These are phyloP conservation scores for Pollenia griseotomentosa DNA, from an alignment of 2,888 invertebrate species.

Conservation along the genomic window DNA sequence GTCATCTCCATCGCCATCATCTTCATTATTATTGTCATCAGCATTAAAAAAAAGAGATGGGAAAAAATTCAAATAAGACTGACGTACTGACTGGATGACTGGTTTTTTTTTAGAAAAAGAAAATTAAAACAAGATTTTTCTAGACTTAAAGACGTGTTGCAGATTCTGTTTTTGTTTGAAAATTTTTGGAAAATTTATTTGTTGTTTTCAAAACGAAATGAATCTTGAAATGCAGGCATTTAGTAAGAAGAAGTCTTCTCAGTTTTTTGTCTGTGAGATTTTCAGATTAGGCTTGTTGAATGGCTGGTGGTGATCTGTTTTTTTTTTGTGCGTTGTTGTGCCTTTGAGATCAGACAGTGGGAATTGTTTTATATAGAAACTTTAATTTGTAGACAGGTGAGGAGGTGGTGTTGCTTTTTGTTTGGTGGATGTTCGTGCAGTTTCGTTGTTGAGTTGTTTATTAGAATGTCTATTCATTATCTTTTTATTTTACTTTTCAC, in stretches of 20 bases:
- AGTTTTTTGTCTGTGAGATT: conserved; percentile 27
- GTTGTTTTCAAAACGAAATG: conserved; percentile 3
- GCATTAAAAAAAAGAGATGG: background rate
- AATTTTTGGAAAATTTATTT: conserved; percentile 44
- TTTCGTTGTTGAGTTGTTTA: conserved; percentile 26
- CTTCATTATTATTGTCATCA: no score
- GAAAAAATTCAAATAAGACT: conserved; percentile 18
- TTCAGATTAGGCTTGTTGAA: background rate
- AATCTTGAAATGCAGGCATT: conserved; percentile 21
- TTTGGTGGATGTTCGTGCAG: conserved; percentile 22
- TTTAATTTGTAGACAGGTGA: conserved; percentile 37
- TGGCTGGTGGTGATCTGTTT: background rate
- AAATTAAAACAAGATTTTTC: conserved; percentile 69
- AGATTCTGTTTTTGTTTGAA: conserved; percentile 14
- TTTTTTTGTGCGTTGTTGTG: conserved; percentile 1
- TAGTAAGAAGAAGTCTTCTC: conserved; percentile 26
- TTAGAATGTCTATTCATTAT: conserved; percentile 55
- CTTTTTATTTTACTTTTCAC: conserved; percentile 46
- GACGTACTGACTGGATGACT: conserved; percentile 43
- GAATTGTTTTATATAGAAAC: conserved; percentile 56
- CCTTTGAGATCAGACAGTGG: conserved; percentile 69
- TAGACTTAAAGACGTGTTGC: conserved; percentile 61
- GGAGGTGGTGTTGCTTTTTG: conserved; percentile 18
- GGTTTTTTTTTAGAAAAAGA: conserved; percentile 62
- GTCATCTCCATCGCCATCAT: background rate